phyloP scores from a whole-genome alignment of 2,113 vertebrate species.

The Apodemus sylvaticus region DNA sequence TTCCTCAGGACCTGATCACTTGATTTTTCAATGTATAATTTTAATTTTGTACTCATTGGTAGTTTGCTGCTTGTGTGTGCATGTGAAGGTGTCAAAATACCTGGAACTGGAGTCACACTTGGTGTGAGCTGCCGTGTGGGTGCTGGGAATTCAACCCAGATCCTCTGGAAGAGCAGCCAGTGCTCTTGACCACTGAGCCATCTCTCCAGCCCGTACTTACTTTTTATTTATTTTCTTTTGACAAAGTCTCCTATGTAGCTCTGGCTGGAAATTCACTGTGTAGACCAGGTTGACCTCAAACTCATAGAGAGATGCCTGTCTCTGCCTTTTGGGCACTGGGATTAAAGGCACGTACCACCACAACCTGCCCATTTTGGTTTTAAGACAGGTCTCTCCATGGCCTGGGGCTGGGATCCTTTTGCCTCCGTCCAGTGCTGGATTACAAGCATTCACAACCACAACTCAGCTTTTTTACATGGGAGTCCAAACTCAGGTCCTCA shows the following conservation, averaged over 20 bases:
- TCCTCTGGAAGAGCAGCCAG: background rate
- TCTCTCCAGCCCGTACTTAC: background rate
- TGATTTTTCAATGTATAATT: background rate
- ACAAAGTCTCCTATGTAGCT: background rate
- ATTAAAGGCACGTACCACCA: background rate
- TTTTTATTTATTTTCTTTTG: background rate
- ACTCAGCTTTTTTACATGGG: background rate
- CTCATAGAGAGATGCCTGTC: background rate
- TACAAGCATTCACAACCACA: background rate
- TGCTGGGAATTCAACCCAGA: background rate
- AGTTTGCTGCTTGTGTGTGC: background rate
- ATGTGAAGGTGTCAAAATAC: background rate
- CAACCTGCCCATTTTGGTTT: background rate
- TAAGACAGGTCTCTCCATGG: background rate
- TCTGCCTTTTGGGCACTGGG: background rate
- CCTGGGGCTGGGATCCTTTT: background rate
- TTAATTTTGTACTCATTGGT: background rate
- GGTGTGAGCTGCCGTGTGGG: background rate
- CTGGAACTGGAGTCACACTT: background rate
- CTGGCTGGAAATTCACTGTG: background rate
- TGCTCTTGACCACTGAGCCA: background rate
- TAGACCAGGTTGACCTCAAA: background rate
- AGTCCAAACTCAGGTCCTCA: background rate
- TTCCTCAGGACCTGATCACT: background rate
- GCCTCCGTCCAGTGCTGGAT: background rate